Percentiles rank a stretch among this genome's conserved stretches.
These are phyloP conservation scores for Bhutanitis thaidina DNA, from an alignment of 2,888 invertebrate genomes.

Conservation along the genomic window DNA sequence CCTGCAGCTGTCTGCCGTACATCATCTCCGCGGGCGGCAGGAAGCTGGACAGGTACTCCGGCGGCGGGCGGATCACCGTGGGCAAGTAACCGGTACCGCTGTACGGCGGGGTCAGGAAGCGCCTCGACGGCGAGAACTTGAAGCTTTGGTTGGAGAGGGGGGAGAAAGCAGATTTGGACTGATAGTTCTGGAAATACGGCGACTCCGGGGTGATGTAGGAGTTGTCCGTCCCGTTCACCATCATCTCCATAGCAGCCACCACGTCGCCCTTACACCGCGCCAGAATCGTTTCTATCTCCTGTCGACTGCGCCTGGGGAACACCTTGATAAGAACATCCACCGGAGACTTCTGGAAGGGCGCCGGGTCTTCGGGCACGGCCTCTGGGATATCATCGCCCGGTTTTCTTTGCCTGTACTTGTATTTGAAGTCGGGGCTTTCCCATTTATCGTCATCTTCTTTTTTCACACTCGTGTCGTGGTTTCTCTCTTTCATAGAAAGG, in stretches of 20 bases:
- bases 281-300: constrained; percentile 91
- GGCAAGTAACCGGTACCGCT: constrained; percentile 91
- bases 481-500: constrained; percentile 86
- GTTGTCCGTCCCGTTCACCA: constrained; percentile 82
- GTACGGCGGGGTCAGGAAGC: constrained; percentile 90
- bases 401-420: constrained; percentile 61
- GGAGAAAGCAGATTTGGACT: constrained; percentile 88
- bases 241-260: constrained; percentile 94
- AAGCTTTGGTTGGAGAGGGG: constrained; percentile 83
- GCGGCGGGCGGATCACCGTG: constrained; percentile 84
- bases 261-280: constrained; percentile 93
- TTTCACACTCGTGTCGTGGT: constrained; percentile 68
- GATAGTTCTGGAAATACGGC: constrained; percentile 68
- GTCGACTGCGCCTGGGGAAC: constrained; percentile 92
- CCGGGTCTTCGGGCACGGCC: constrained; percentile 44
- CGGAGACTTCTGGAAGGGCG: constrained; percentile 82
- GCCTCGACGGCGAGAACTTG: constrained; percentile 84
- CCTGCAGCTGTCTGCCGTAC: constrained; percentile 67
- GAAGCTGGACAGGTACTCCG: constrained; percentile 68
- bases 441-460: constrained; percentile 74
- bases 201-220: constrained; percentile 66
- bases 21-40: constrained; percentile 70
- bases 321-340: constrained; percentile 93
- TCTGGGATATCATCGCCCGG: constrained; percentile 27
- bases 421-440: constrained; percentile 63